These are phyloP conservation scores for Dione vanillae DNA, from an alignment of 2,888 invertebrate genomes.

Conservation along the genomic window DNA sequence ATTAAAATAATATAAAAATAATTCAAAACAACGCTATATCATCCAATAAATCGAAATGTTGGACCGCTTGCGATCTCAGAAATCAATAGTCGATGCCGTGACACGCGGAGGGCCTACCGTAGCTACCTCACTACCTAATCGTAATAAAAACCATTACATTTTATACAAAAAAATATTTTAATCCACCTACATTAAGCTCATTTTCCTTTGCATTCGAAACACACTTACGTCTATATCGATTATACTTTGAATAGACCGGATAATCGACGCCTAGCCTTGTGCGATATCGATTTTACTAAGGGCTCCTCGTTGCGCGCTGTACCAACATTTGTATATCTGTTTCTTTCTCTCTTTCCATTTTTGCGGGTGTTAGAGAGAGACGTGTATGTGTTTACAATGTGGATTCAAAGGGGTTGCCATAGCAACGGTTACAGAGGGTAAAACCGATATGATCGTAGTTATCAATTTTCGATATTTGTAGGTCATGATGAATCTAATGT, in stretches of 20 bases:
- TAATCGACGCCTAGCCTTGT: slow-evolving; percentile 85
- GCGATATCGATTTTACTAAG: slow-evolving; percentile 83
- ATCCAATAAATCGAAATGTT: slow-evolving; percentile 74
- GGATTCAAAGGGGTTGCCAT: slow-evolving; percentile 67
- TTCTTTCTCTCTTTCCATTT: slow-evolving; percentile 53
- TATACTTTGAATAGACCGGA: slow-evolving; percentile 59
- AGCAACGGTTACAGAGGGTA: slow-evolving; percentile 71
- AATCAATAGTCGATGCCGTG: slow-evolving; percentile 78
- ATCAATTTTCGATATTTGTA: slow-evolving; percentile 78
- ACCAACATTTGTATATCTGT: slow-evolving; percentile 50
- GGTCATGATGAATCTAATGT: slow-evolving; percentile 64
- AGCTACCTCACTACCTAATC: slow-evolving; percentile 3
- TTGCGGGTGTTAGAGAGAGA: slow-evolving; percentile 55
- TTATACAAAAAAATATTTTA: slow-evolving; percentile 46
- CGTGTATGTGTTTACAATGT: slow-evolving; percentile 38
- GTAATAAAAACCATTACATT: slow-evolving; percentile 11
- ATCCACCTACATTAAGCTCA: background rate
- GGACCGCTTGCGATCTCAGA: slow-evolving; percentile 62
- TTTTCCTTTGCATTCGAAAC: slow-evolving; percentile 7
- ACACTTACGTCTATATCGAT: slow-evolving; percentile 50
- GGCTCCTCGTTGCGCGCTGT: slow-evolving; percentile 63
- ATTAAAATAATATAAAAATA: slow-evolving; percentile 13
- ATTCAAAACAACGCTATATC: slow-evolving; percentile 25
- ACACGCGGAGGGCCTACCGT: slow-evolving; percentile 53
- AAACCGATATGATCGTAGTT: slow-evolving; percentile 68